Evolutionary conservation across 1,140 invertebrate genomes (phyloP).

Genomic region (Gryon sp.): DNA sequence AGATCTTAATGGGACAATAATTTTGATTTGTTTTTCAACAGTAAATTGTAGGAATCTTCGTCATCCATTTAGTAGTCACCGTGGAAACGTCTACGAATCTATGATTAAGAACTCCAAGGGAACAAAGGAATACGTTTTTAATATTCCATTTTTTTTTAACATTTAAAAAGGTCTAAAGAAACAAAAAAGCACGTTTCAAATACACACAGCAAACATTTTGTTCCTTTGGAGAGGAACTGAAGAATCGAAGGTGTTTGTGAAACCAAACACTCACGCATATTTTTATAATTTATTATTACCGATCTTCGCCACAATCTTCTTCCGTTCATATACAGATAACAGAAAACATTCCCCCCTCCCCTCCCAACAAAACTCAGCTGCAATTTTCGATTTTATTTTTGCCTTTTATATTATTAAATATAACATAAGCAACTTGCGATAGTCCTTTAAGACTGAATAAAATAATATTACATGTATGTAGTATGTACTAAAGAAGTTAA

Average conservation of each 20-base stretch:
- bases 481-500: constrained; percentile 58
- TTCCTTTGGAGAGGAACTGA: too few relatives aligned
- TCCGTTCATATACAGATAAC: constrained; percentile 63
- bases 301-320: constrained; percentile 64
- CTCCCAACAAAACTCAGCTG: constrained; percentile 49
- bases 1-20: too few relatives aligned
- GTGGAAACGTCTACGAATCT: constrained; percentile 68
- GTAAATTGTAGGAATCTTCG: constrained; percentile 70
- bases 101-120: too few relatives aligned
- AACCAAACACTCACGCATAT: constrained; percentile 69
- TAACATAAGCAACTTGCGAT: constrained; percentile 59
- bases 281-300: constrained; percentile 73
- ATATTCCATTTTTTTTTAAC: too few relatives aligned
- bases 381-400: constrained; percentile 36
- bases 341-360: constrained; percentile 21
- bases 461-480: constrained; percentile 51
- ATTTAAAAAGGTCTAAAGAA: background rate
- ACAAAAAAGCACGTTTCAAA: too few relatives aligned
- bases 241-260: constrained; percentile 59
- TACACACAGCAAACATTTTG: too few relatives aligned
- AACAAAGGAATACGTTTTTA: too few relatives aligned
- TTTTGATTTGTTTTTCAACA: too few relatives aligned
- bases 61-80: constrained; percentile 71
- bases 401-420: background rate
- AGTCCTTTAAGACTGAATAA: constrained; percentile 71